phyloP scores from a whole-genome alignment of 1,140 invertebrate genomes.

The Hermatobates lingyangjiaoensis region DNA sequence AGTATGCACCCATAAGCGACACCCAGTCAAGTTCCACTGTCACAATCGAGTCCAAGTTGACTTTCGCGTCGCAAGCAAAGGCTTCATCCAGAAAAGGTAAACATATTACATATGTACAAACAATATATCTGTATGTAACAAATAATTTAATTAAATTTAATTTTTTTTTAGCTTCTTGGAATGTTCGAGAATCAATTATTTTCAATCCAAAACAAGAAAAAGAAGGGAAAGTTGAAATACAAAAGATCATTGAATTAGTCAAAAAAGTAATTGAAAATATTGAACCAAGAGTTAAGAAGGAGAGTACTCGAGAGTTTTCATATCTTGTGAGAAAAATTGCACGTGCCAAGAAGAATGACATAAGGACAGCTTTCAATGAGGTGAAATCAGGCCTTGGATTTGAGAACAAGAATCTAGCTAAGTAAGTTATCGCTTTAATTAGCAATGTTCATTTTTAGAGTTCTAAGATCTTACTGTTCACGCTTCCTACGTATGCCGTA shows the following conservation, averaged over 20 bases:
- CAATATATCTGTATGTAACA: not conserved
- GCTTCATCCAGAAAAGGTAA: not conserved
- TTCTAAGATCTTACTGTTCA: not conserved
- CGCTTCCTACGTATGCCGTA: not conserved
- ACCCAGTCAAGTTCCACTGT: conserved; percentile 45
- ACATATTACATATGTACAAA: not conserved
- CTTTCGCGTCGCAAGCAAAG: not conserved
- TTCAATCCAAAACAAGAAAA: conserved; percentile 30
- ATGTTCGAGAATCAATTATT: conserved; percentile 36
- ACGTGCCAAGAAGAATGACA: not conserved
- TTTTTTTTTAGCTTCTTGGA: conserved; percentile 21
- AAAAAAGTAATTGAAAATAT: no score
- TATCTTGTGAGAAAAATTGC: not conserved
- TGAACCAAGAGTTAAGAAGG: no score
- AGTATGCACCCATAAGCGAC: conserved; percentile 53
- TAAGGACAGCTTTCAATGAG: not conserved
- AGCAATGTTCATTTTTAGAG: conserved; percentile 11
- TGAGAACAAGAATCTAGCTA: not conserved
- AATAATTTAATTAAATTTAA: not conserved
- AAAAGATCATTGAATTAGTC: not conserved
- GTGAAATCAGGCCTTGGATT: not conserved
- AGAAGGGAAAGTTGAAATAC: not conserved
- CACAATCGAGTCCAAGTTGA: conserved; percentile 32
- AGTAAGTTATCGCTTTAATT: conserved; percentile 35
- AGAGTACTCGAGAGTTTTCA: not conserved